Evolutionary conservation across 2,888 invertebrate species (phyloP), one percentile per base, ranked within the genome.

Genomic region (Eilema griseolum): DNA sequence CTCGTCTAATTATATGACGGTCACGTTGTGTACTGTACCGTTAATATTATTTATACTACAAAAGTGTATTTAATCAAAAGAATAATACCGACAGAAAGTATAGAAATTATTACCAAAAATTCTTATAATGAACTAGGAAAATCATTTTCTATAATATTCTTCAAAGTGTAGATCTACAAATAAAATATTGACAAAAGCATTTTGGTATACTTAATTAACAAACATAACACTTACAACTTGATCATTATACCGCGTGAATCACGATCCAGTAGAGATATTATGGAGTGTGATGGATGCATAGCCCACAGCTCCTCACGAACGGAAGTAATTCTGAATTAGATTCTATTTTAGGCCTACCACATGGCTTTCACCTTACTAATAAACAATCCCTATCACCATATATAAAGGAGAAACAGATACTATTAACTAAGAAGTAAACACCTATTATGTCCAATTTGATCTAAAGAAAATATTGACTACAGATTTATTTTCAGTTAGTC

Each of bases 321-420:
- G 59, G 57, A 62, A 62, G 66, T 62, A 61, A 66, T 59, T 61
- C 62, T 26, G 33, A 69, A 61, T 66, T 24, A 41, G 37, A 60
- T 59, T 65, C 61, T 72, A 72, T 67, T 66, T 61, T 62, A 59
- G 33, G 52, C 5, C 37, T 31, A 52, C 70, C 70, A 67, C 66
- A 67, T 73, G 67, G 73, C 70, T 61, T 63, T 60, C 20, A 33
- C 66, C 59, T 46, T 14, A 26, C 46, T 12, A 41, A 59, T 60
- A 62, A 62, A 66, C 37, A 23, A 66, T 66, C 62, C 37, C 61
- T 26, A 8, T 20, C 31, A 16, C 33, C 33, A 62, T 16, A 52
- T 26, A 69, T 26, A 52, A 63, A 62, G 20, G 37, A 67, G 46
- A 59, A 62, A 12, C 41, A 23, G 8, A 26, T 46, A 23, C 20